A percentile compares a stretch with the other conserved stretches of the same genome.
These are phyloP conservation scores for Drosophila suzukii DNA, from an alignment of 1,140 invertebrate species.

Conservation along the genomic window DNA sequence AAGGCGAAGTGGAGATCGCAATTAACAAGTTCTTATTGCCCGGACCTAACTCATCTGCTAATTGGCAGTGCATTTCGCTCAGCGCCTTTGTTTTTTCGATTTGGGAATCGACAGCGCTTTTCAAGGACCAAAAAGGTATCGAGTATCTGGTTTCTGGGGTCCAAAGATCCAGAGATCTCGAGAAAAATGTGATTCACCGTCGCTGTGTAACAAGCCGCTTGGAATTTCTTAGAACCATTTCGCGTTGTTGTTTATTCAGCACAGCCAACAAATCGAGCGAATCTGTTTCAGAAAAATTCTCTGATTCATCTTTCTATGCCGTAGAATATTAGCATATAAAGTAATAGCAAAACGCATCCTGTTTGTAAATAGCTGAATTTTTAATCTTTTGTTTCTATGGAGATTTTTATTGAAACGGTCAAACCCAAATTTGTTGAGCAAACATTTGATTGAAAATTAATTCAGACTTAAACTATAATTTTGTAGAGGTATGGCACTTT, in stretches of 20 bases:
- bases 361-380: slow-evolving; percentile 1
- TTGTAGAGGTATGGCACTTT: neutral
- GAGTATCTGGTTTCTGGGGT: slow-evolving; percentile 1
- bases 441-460: neutral
- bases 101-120: neutral
- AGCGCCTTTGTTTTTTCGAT: neutral
- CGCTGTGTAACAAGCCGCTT: slow-evolving; percentile 25
- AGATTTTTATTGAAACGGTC: too few relatives aligned
- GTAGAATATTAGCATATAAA: neutral
- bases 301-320: slow-evolving; percentile 20
- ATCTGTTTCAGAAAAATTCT: slow-evolving; percentile 20
- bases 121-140: slow-evolving; percentile 2
- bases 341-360: neutral
- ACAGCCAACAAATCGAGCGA: slow-evolving; percentile 12
- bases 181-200: slow-evolving; percentile 13
- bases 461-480: neutral
- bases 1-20: slow-evolving; percentile 31
- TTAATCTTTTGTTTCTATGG: neutral
- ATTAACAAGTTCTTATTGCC: slow-evolving; percentile 65
- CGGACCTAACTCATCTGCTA: slow-evolving; percentile 48
- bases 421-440: too few relatives aligned
- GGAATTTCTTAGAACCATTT: slow-evolving; percentile 32
- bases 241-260: slow-evolving; percentile 6
- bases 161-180: neutral
- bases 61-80: slow-evolving; percentile 56